Base-by-base conservation (phyloP, 92 coral and sea anemone species). In the Epizoanthus rinbou region DNA sequence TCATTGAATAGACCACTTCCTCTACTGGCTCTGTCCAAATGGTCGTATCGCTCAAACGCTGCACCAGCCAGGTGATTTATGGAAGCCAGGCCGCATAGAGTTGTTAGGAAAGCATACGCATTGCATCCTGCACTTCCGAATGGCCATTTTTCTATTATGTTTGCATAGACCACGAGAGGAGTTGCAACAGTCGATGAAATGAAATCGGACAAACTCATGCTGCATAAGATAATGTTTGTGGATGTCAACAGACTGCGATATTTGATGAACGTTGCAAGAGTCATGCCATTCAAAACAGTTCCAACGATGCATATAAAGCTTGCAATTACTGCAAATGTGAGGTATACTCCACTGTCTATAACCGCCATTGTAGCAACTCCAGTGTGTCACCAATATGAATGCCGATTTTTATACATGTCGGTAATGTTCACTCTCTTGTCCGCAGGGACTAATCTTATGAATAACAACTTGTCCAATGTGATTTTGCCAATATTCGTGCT, bases 171-270 rank as follows among this genome's bases (percentile, higher is more conserved):
- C n/a, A 89, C 92, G 19, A 94, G 47, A 16, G 98, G 91, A 10
- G 72, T 66, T 5, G 86, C 89, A 57, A 86, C 18, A 1, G 80
- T 37, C 0, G 92, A 85, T 86, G 84, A 79, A 41, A 92, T 23
- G 75, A 91, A 86, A 88, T 94, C 94, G 22, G 94, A 87, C 19
- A 86, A 7, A 13, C 94, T 86, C 88, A 92, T 81, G 86, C 95
- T 92, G 18, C 92, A 13, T 15, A 92, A 76, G 37, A 92, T 24
- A 5, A 79, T 69, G 69, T 94, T 87, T 43, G 90, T 65, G 3
- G 73, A 22, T 11, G 74, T 79, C 6, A 89, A 78, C 11, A 92
- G 69, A 41, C 84, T 39, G 57, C 84, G 86, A 66, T 86, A 81
- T 52, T 57, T 80, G 13, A 92, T 16, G 50, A 90, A 90, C 0